Evolutionary conservation across 2,888 invertebrate species (phyloP).

Genomic region (Thysanoteuthis rhombus): DNA sequence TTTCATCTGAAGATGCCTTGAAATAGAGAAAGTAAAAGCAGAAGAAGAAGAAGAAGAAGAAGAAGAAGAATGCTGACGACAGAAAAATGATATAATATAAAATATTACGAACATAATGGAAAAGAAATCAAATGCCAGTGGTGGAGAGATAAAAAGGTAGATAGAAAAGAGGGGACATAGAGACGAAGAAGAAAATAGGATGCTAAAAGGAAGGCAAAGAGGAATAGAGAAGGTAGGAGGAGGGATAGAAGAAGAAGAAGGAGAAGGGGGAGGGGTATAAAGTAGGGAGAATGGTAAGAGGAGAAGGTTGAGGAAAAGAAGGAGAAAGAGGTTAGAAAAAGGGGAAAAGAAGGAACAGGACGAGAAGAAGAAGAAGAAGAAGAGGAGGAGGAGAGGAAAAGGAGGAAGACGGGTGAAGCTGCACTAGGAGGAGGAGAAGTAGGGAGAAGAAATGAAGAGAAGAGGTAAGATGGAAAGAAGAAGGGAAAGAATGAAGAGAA

Average conservation of each 20-base stretch:
- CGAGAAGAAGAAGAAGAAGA: neutral
- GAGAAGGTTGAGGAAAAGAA: neutral
- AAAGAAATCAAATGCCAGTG: too few relatives aligned
- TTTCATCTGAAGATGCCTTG: neutral
- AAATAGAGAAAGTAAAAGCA: neutral
- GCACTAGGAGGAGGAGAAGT: too few relatives aligned
- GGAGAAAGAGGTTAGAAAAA: neutral
- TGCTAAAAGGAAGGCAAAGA: neutral
- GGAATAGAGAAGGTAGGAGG: too few relatives aligned
- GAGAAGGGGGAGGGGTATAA: too few relatives aligned
- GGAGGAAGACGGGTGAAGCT: too few relatives aligned
- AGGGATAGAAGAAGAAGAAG: too few relatives aligned
- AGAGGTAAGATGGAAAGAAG: too few relatives aligned
- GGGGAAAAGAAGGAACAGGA: neutral
- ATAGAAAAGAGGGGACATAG: neutral
- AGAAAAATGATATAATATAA: too few relatives aligned
- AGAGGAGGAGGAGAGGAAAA: neutral
- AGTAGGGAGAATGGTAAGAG: too few relatives aligned
- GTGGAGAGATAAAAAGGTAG: too few relatives aligned
- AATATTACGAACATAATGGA: too few relatives aligned
- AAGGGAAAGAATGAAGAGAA: neutral
- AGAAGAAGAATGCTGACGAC: neutral
- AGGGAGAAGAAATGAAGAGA: neutral
- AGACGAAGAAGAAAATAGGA: neutral
- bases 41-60: neutral